Base-by-base conservation (phyloP, 2,888 invertebrate species). In the Orthosia cruda region DNA sequence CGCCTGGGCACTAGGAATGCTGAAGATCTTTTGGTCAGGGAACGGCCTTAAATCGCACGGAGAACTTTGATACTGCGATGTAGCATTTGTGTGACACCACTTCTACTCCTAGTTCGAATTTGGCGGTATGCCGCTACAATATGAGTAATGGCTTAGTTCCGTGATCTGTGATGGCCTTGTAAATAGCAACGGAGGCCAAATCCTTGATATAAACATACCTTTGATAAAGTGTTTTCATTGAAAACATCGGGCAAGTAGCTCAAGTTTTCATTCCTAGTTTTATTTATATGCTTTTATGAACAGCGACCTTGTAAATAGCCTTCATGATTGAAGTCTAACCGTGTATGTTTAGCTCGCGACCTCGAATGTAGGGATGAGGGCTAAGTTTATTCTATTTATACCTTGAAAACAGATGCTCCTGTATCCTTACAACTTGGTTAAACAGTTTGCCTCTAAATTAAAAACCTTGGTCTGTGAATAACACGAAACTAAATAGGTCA, bases 231-330 rank as follows among this genome's bases (percentile, higher is more conserved):
- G 4, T 55, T 55, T 55, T 20, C 47, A 47, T 47, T 26, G n/a
- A 54, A 0, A 23, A 4, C 7, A 54, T 16, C 13, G 9, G 5
- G 16, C n/a, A 18, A 52, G 23, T n/a, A 32, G 18, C 2, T 70
- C 9, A 5, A 54, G 23, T 13, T 45, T 49, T 23, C n/a, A 54
- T 45, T 50, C 1, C n/a, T 45, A 50, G 18, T 20, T 50, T 3
- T 47, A 55, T 67, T 47, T 70, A 20, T 32, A 26, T 47, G 70
- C 55, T 32, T 66, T 66, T 47, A 47, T 16, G 45, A 26, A n/a
- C 4, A 4, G n/a, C 9, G 47, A 47, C 55, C 47, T 62, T 71
- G 57, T 16, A 40, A 71, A 71, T 23, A 20, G 13, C 40, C 70
- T 55, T 62, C 12, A 7, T 45, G 15, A 23, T 55, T 47, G 15